Evolutionary conservation across 2,888 invertebrate species (phyloP), one percentile per base, ranked within the genome.

Genomic region (Agrypnus murinus): DNA sequence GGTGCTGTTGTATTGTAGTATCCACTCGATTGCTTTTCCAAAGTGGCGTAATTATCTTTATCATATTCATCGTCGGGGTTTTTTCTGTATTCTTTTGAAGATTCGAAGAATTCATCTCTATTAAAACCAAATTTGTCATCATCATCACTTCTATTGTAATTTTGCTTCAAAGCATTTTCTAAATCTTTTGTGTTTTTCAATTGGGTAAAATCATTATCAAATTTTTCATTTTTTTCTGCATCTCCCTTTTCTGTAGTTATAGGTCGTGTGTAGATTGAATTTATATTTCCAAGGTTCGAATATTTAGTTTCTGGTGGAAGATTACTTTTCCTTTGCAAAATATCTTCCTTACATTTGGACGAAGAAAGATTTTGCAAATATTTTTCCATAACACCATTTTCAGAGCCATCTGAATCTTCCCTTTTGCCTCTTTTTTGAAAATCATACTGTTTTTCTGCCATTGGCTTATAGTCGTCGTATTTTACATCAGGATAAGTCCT

Each of bases 301-400:
- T 63, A 67, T 12, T 50, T 63, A 19, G n/a, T 66, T 45, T 66
- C 36, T 17, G 46, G 53, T n/a, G 43, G 6, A 2, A 10, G 10
- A 19, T 10, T 25, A 3, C 2, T 10, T 60, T 32, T 45, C 7
- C 46, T 60, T 46, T 70, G 65, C 60, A 73, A 64, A 38, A 70
- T 36, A 14, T 74, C 69, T 46, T 79, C 76, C 50, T 69, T 74
- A 55, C 75, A 71, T 60, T 75, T 77, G 25, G 77, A 71, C 1
- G 76, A 73, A 7, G 78, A 77, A 5, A 62, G 53, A 25, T 65
- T 70, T 12, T 78, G 71, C 19, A 81, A 65, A 62, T 80, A 81
- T 46, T 73, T 75, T 25, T 81, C 79, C 10, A 81, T 64, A 34
- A 80, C 75, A 43, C 77, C 79, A 14, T 76, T 72, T 67, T 76